Base-by-base conservation (phyloP, 2,113 vertebrate species). In the Cathartes aura region DNA sequence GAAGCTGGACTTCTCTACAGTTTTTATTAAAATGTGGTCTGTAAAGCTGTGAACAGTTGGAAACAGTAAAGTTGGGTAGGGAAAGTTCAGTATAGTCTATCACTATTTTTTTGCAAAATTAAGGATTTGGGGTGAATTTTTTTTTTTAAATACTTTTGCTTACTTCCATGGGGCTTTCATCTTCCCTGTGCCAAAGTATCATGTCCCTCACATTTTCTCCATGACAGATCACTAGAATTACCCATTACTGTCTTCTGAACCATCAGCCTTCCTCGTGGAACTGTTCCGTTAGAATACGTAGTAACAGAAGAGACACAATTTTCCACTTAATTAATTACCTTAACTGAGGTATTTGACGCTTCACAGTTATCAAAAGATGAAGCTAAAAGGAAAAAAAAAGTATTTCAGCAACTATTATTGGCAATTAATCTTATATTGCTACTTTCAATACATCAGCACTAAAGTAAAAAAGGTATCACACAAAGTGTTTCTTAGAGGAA, bases 321-420 rank as follows among this genome's bases (percentile, higher is more conserved):
- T 66, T 92, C 76, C 32, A 79, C 72, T 83, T 87, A 90, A 75
- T 85, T 97, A 98, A 75, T 85, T 97, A 98, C 97, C 96, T 98
- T 98, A 84, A 95, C 29, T 19, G 91, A 88, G 48, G 50, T 74
- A 66, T 40, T 71, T 76, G 72, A 42, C 4, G 36, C 18, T 63
- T 96, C 93, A 76, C 89, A 84, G 50, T 85, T 97, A 83, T 96
- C 97, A 95, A 96, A 95, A 75, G 97, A 96, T 92, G 96, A 95
- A 56, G 92, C 97, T 97, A 95, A 83, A 96, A 96, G 38, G 38
- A 97, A 72, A 52, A 50, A 79, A 43, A 90, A 75, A 59, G 90
- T 66, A 47, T 93, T 93, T 94, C 81, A 90, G 75, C 48, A 34
- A 73, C 48, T 96, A 9, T 82, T 45, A 81, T 52, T 85, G 86